Evolutionary conservation across 2,797 vertebrate genomes (phyloP).

Genomic region (Pristis pectinata): DNA sequence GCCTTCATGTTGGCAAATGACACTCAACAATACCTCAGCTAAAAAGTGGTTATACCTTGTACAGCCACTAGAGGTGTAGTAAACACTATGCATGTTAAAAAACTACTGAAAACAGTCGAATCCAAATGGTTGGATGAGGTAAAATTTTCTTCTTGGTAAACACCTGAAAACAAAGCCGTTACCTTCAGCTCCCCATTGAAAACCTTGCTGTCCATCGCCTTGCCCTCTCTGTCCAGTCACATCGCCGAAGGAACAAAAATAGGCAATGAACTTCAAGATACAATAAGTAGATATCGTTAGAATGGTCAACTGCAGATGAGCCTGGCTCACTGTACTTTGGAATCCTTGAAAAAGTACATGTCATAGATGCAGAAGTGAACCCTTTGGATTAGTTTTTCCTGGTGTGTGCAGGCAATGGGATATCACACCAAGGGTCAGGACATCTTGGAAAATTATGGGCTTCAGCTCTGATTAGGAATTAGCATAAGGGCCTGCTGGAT

Average conservation of each 20-base stretch:
- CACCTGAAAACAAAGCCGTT: background rate
- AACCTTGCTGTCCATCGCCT: background rate
- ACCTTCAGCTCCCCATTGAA: background rate
- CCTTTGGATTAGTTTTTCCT: too few species aligned
- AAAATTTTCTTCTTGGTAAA: background rate
- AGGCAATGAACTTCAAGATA: background rate
- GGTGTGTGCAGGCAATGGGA: too few species aligned
- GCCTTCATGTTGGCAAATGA: background rate
- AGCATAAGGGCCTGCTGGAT: too few species aligned
- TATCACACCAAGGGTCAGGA: too few species aligned
- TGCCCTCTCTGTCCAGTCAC: background rate
- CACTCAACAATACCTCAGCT: background rate
- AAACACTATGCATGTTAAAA: too few species aligned
- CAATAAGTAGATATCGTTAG: background rate
- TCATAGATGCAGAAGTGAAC: too few species aligned
- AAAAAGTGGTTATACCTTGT: too few species aligned
- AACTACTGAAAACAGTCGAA: too few species aligned
- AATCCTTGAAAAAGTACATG: background rate
- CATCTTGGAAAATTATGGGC: too few species aligned
- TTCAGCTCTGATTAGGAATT: too few species aligned
- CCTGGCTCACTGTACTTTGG: background rate
- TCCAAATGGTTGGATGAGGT: background rate
- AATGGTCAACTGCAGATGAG: background rate
- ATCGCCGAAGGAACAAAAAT: background rate
- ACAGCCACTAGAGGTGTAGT: too few species aligned